Conservation (phyloP, 2,113 vertebrate species). For the Otis tarda region DNA sequence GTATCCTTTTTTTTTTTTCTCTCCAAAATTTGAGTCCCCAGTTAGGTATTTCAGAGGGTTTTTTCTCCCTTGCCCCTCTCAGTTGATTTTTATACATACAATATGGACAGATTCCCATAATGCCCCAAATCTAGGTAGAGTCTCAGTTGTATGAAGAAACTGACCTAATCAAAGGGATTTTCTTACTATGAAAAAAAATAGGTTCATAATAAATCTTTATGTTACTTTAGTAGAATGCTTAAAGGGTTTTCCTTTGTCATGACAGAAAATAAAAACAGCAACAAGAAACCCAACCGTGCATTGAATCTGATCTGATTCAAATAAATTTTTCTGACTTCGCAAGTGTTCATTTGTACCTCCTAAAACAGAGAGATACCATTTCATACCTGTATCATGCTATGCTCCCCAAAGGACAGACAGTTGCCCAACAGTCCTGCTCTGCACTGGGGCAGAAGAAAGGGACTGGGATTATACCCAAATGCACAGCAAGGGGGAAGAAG, state of each 20-base stretch:
- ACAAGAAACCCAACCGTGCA: neutral
- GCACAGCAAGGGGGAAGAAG: neutral
- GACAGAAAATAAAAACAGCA: neutral
- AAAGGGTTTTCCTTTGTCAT: neutral
- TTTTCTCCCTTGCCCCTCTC: neutral
- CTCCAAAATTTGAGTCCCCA: neutral
- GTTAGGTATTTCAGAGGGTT: neutral
- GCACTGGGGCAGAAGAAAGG: neutral
- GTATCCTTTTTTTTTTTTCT: accelerated
- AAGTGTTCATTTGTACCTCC: neutral
- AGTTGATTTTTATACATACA: neutral
- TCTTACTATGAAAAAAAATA: neutral
- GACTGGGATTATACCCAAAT: neutral
- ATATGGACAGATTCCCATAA: neutral
- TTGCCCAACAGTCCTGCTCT: neutral
- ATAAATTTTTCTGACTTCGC: neutral
- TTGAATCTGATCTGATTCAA: neutral
- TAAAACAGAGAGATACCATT: neutral
- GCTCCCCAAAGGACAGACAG: neutral
- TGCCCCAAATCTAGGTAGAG: neutral
- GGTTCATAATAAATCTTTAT: neutral
- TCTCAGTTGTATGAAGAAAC: neutral
- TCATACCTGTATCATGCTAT: neutral
- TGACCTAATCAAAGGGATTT: neutral
- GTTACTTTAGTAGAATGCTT: neutral